Percentiles rank a stretch among this genome's conserved stretches.
These are phyloP conservation scores for Nephotettix cincticeps DNA, from an alignment of 1,140 invertebrate species.

Conservation along the genomic window DNA sequence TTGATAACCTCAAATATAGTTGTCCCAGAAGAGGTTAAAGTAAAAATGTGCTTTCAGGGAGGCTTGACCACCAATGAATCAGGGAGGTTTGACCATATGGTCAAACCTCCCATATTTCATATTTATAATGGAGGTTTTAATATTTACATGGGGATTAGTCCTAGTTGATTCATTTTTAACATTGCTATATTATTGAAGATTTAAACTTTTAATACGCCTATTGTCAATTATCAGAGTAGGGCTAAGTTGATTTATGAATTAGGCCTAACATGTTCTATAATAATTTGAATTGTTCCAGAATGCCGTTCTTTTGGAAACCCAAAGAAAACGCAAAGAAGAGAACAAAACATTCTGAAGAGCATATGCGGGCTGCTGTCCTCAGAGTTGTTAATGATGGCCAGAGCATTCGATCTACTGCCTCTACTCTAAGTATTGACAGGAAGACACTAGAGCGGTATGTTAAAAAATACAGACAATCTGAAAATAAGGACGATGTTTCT, in stretches of 20 bases:
- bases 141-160: background rate
- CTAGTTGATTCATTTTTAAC: background rate
- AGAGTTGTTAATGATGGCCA: background rate
- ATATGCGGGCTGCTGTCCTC: background rate
- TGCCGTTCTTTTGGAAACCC: too few relatives aligned
- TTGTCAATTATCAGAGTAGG: background rate
- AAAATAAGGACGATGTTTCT: background rate
- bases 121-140: background rate
- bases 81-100: background rate
- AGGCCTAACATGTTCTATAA: too few relatives aligned
- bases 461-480: background rate
- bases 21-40: background rate
- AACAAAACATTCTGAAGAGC: too few relatives aligned
- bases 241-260: background rate
- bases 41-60: conserved; percentile 9
- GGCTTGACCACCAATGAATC: background rate
- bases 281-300: too few relatives aligned
- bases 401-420: background rate
- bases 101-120: background rate
- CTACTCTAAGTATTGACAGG: background rate
- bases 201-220: background rate
- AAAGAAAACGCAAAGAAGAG: background rate
- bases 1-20: background rate
- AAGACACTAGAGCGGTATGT: background rate
- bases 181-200: background rate